These are phyloP conservation scores for Apantesis nais DNA, from an alignment of 2,888 invertebrate species.

Conservation along the genomic window DNA sequence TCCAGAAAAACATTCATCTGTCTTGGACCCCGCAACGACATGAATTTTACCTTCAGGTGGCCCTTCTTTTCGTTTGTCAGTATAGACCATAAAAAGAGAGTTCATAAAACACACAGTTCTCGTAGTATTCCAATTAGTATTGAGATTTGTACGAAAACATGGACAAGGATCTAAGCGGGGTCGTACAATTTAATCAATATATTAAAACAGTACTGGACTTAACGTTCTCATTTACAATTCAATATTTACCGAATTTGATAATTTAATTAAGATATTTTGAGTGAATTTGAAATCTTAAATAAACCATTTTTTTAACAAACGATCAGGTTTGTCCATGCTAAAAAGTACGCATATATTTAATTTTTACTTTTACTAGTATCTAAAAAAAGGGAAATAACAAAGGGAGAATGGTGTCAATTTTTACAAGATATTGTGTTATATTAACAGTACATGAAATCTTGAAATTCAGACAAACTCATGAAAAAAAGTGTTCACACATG, in stretches of 20 bases:
- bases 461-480: too few relatives aligned
- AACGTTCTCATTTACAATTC: neutral
- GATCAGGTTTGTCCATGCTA: too few relatives aligned
- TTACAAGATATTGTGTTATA: too few relatives aligned
- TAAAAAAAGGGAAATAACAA: neutral
- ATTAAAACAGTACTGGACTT: neutral
- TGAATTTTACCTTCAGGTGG: too few relatives aligned
- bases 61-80: too few relatives aligned
- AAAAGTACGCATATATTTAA: neutral
- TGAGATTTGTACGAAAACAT: neutral
- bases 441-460: too few relatives aligned
- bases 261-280: neutral
- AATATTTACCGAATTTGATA: neutral
- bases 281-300: neutral
- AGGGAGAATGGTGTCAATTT: neutral
- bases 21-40: too few relatives aligned
- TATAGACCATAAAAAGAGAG: neutral
- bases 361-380: neutral
- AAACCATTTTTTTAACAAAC: neutral
- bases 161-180: neutral
- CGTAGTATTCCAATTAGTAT: neutral
- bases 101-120: neutral
- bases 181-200: neutral
- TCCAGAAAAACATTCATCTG: too few relatives aligned
- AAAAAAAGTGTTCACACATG: too few relatives aligned